phyloP scores from a whole-genome alignment of 2,113 vertebrate species.

The Nycticryphes semicollaris region DNA sequence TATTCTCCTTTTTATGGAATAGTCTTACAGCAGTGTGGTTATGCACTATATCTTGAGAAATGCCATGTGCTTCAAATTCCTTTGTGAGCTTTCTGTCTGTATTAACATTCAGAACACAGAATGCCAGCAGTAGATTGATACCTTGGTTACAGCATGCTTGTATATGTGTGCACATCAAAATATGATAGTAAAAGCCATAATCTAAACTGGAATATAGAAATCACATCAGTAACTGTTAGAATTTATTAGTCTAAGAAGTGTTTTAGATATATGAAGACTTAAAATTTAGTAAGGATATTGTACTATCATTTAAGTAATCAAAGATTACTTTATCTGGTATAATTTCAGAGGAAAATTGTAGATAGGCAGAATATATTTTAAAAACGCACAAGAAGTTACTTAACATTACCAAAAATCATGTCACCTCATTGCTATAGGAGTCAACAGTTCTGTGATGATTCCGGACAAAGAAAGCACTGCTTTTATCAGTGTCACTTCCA shows the following conservation, averaged over 20 bases:
- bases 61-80: background rate
- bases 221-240: background rate
- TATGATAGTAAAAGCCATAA: background rate
- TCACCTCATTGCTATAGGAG: background rate
- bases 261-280: background rate
- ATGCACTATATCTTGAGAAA: background rate
- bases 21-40: background rate
- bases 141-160: background rate
- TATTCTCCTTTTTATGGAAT: background rate
- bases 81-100: background rate
- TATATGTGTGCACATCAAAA: background rate
- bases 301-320: background rate
- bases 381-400: background rate
- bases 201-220: background rate
- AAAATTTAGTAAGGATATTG: background rate
- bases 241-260: background rate
- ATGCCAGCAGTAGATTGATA: background rate
- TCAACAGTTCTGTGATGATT: background rate
- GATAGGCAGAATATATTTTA: background rate
- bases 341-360: background rate
- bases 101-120: background rate
- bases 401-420: background rate
- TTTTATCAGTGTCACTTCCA: background rate
- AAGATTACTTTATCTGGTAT: background rate
- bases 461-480: background rate